Base-by-base conservation (phyloP, 2,113 vertebrate genomes). In the Amblyornis subalaris region DNA sequence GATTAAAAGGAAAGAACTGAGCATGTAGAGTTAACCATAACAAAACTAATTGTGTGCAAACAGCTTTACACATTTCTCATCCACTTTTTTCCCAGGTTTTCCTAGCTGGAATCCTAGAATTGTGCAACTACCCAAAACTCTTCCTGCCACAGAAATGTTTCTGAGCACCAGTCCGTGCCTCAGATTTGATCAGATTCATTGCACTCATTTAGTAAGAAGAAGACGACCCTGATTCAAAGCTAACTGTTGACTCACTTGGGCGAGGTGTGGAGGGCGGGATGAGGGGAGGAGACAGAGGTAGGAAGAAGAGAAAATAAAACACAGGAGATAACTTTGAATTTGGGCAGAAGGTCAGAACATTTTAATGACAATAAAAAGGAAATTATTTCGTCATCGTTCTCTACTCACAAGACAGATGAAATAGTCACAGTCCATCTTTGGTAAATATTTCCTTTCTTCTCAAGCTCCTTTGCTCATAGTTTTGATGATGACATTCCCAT, bases 261-360 rank as follows among this genome's bases (percentile, higher is more conserved):
- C 11, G 16, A 2, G 6, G 11, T 2, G 2, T 5, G 8, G 2
- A 0, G 11, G 1, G 8, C n/a, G n/a, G 11, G 4, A 8, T 38
- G 14, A 44, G 38, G 23, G 17, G 42, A 36, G 26, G 29, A 65
- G 14, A 9, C 4, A 55, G 22, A 62, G 2, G 3, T 7, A 19
- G 3, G 14, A 25, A 38, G 14, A 21, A 16, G 17, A 21, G 5
- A 29, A 24, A 53, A 13, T 1, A 19, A 55, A 45, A 9, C 2
- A 12, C 20, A 54, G 13, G 61, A 60, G 8, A 24, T 55, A 67
- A 36, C 20, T 66, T n/a, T 66, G 20, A 57, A 18, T 65, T 54
- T 62, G 9, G 8, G 22, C 20, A 14, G 11, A 48, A 65, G 29
- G 7, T 90, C 21, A 51, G 22, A 62, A 66, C 23, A 35, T 9